Base-by-base conservation (phyloP, 2,797 vertebrate species). In the Synanceia verrucosa region DNA sequence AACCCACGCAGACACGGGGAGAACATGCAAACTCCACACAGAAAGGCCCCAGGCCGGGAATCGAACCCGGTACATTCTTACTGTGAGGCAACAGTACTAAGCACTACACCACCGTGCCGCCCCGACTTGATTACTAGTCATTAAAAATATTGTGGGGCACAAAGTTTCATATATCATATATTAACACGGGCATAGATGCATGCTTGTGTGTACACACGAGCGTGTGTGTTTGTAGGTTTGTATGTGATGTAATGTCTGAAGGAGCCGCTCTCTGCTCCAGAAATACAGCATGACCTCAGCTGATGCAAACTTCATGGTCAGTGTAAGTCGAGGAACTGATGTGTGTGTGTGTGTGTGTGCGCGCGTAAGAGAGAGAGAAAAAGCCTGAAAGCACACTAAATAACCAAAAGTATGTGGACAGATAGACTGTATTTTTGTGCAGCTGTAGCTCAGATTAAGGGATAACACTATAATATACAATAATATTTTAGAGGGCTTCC, bases 231-330 rank as follows among this genome's bases (percentile, higher is more conserved):
- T 65, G 50, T 58, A 29, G 12, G 28, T 66, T 55, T 66, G 50
- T 23, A 10, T 70, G 50, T 75, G 58, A 86, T 62, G 86, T 84
- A 80, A 84, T 23, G 83, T 88, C 84, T 86, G 57, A 68, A 64
- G 29, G 61, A 84, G 70, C 39, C 43, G 13, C 63, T 67, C 14
- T 9, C 53, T 31, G 51, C 73, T 70, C 70, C 82, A 81, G 55
- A 81, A 78, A 79, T 74, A 76, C 55, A 67, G 70, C 59, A 62
- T 81, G 79, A 89, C 68, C 59, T 82, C 79, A 76, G 18, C 64
- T 63, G 50, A 85, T 82, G 65, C 71, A 82, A 70, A 80, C 85
- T 87, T 62, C 58, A 78, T 81, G 71, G 58, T 46, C 51, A 58
- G 65, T 52, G 48, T 75, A 65, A 72, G 65, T 82, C 55, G 70